Percentiles rank a stretch among this genome's conserved stretches.
These are phyloP conservation scores for Drosophila bifasciata DNA, from an alignment of 1,140 invertebrate species.

Conservation along the genomic window DNA sequence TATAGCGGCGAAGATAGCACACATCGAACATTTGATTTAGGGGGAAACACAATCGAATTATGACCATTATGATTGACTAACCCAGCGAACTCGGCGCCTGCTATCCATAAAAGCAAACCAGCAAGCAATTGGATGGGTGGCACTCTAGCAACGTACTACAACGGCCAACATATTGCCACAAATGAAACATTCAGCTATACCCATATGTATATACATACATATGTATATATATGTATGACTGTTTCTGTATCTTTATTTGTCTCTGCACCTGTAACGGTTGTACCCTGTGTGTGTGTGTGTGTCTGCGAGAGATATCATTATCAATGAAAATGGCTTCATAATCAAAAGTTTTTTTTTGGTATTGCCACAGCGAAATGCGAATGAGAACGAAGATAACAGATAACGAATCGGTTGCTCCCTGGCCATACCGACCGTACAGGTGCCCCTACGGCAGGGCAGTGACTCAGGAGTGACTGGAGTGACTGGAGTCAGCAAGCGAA, in stretches of 20 bases:
- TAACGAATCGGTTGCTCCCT: background rate
- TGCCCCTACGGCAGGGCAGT: too few species aligned
- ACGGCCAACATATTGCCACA: conserved; percentile 20
- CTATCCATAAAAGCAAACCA: conserved; percentile 30
- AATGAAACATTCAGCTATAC: conserved; percentile 7
- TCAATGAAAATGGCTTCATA: conserved; percentile 61
- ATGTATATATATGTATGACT: too few species aligned
- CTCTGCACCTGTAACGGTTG: background rate
- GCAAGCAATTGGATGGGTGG: background rate
- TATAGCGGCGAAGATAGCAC: too few species aligned
- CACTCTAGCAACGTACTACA: conserved; percentile 3
- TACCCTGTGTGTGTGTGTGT: conserved; percentile 2
- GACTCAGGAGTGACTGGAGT: too few species aligned
- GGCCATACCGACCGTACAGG: too few species aligned
- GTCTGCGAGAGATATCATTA: conserved; percentile 65
- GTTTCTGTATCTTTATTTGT: background rate
- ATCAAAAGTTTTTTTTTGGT: conserved; percentile 60
- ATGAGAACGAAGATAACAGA: conserved; percentile 62
- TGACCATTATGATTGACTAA: conserved; percentile 39
- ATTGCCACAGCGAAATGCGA: conserved; percentile 47
- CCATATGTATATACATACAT: conserved; percentile 1
- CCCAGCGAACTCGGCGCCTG: conserved; percentile 39
- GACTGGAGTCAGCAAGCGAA: too few species aligned
- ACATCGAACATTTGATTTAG: conserved; percentile 3
- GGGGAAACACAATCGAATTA: background rate